Percentiles rank a stretch among this genome's conserved stretches.
Conservation (phyloP, 2,113 vertebrate genomes). For the Ahaetulla prasina region DNA sequence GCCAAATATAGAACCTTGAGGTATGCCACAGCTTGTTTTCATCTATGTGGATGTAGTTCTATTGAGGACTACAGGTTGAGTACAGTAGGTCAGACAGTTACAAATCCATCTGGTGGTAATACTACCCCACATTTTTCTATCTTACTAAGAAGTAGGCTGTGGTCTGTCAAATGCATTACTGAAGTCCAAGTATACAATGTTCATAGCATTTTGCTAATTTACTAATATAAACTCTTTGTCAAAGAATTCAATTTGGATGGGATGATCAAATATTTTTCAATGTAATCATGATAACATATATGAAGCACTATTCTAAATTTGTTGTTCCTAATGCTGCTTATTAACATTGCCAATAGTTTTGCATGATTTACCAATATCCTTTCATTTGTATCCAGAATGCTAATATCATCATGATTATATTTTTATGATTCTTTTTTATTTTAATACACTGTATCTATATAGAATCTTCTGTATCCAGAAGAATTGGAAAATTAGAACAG, state of each 20-base stretch:
- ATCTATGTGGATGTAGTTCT: not conserved
- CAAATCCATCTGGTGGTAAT: not conserved
- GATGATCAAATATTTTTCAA: not conserved
- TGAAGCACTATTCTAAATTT: not conserved
- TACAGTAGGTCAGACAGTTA: not conserved
- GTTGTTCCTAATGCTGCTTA: not conserved
- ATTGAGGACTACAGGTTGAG: not conserved
- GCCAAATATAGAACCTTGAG: not conserved
- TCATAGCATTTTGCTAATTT: not conserved
- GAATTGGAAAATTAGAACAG: not conserved
- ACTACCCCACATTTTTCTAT: not conserved
- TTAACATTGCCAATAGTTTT: not conserved
- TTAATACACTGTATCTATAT: not conserved
- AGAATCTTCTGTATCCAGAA: too few relatives aligned
- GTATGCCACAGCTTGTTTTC: not conserved
- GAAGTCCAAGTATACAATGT: not conserved
- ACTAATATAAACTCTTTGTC: not conserved
- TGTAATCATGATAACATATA: not conserved
- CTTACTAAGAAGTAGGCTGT: not conserved
- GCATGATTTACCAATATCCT: not conserved
- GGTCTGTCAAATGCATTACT: not conserved
- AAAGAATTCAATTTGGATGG: not conserved
- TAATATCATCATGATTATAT: not conserved
- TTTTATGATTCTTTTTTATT: not conserved
- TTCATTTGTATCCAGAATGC: not conserved